phyloP scores from a whole-genome alignment of 2,797 vertebrate species.

The Sphaeramia orbicularis region DNA sequence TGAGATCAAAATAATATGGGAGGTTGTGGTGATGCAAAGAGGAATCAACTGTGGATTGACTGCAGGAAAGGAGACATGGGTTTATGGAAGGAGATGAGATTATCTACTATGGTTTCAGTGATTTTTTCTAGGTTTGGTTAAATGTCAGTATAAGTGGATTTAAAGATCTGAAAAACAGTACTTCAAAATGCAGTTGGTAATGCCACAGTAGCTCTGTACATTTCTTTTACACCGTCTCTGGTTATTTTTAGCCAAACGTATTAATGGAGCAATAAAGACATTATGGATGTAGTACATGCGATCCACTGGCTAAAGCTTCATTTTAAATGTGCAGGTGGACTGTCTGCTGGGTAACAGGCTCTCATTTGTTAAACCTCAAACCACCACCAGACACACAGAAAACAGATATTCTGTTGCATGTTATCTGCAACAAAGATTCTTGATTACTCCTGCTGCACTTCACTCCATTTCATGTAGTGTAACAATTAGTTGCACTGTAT shows the following conservation, averaged over 20 bases:
- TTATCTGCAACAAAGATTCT: conserved; percentile 67
- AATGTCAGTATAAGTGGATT: too few species aligned
- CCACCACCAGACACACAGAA: conserved; percentile 53
- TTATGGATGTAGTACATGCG: background rate
- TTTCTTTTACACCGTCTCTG: too few species aligned
- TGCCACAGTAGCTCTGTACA: background rate
- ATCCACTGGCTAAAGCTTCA: background rate
- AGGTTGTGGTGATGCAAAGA: too few species aligned
- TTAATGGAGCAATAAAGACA: background rate
- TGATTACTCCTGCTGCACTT: conserved; percentile 70
- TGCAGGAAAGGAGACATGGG: too few species aligned
- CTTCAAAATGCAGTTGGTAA: too few species aligned
- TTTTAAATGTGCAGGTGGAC: conserved; percentile 29
- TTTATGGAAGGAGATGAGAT: too few species aligned
- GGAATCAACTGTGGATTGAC: too few species aligned
- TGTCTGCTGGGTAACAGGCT: background rate
- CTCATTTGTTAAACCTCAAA: conserved; percentile 43
- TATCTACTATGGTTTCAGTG: too few species aligned
- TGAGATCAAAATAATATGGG: too few species aligned
- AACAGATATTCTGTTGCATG: conserved; percentile 46
- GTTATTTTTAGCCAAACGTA: background rate
- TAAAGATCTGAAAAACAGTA: too few species aligned
- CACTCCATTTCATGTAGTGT: conserved; percentile 70
- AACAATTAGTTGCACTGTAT: conserved; percentile 65
- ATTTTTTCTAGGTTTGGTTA: too few species aligned